These are phyloP conservation scores for Dendrophyllia cribrosa DNA, from an alignment of 64 coral and sea anemone genomes.

Conservation along the genomic window DNA sequence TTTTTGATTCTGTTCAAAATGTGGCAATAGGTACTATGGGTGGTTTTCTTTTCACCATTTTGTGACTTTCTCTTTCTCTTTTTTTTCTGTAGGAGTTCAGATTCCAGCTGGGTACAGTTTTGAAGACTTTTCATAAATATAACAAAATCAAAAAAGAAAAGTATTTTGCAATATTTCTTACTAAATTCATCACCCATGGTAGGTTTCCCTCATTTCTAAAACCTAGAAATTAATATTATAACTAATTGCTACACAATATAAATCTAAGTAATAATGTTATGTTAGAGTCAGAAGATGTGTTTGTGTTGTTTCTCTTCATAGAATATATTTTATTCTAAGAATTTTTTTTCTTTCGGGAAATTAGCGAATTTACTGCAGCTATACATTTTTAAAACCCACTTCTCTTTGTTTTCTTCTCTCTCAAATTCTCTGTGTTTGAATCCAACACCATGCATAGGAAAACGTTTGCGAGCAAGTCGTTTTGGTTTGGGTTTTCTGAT, in stretches of 20 bases:
- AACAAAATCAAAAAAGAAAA: not conserved
- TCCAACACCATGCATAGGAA: no score
- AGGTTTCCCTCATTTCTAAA: not conserved
- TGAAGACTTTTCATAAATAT: not conserved
- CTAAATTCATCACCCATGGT: not conserved
- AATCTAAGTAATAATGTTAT: no score
- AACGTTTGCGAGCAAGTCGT: no score
- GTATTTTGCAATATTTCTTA: not conserved
- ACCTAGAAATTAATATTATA: not conserved
- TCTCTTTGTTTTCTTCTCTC: no score
- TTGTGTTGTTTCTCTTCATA: no score
- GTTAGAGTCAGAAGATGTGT: no score
- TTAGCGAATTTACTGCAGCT: no score
- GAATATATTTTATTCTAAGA: no score
- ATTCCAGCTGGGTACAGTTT: constrained; percentile 70
- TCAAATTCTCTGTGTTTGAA: no score
- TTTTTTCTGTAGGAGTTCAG: constrained; percentile 36
- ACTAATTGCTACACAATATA: not conserved
- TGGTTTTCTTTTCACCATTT: not conserved
- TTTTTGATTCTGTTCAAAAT: not conserved
- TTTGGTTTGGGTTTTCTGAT: no score
- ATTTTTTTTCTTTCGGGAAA: no score
- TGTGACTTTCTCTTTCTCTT: constrained; percentile 10
- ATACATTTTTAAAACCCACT: no score
- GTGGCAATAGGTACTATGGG: not conserved